Base-by-base conservation (phyloP, 2,113 vertebrate genomes). In the Ploceus nigricollis region DNA sequence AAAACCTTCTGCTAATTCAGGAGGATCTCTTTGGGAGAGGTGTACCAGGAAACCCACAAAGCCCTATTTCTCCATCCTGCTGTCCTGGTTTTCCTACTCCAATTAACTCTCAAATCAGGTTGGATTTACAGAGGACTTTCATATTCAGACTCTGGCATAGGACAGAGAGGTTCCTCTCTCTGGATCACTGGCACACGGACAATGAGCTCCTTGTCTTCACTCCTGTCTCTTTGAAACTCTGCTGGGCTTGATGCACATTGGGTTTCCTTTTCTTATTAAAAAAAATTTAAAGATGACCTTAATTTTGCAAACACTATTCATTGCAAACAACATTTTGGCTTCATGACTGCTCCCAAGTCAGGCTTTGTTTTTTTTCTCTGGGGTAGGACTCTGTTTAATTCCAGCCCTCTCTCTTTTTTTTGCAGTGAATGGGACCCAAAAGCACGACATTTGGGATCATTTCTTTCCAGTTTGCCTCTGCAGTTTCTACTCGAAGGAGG, bases 121-220 rank as follows among this genome's bases (percentile, higher is more conserved):
- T 84, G 73, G 75, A 47, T 91, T 92, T 94, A 79, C 11, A 56
- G 81, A 84, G 56, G 39, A 84, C 60, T 84, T 87, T 64, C 57
- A 39, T 50, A 85, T 30, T 64, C 82, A 87, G 51, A 13, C 17
- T 64, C 70, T 37, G 56, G 57, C 92, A 79, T 0, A n/a, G 78
- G 87, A 76, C 85, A 93, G 85, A 93, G 61, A 44, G 30, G 78
- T 68, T 91, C 81, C 73, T 90, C 88, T 85, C 82, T 79, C 79
- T 72, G 85, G 73, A 85, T 82, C 78, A 61, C 50, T 50, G 60
- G 81, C 78, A 91, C 44, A 21, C 0, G 2, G 93, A 89, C 77
- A 93, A 91, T 20, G 47, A 84, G 60, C 48, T 87, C 69, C 90
- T 95, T 93, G 72, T 90, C 82, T 50, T 89, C 24, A 14, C 25